Evolutionary conservation across 2,113 vertebrate genomes (phyloP).

Genomic region (Okapia johnstoni): DNA sequence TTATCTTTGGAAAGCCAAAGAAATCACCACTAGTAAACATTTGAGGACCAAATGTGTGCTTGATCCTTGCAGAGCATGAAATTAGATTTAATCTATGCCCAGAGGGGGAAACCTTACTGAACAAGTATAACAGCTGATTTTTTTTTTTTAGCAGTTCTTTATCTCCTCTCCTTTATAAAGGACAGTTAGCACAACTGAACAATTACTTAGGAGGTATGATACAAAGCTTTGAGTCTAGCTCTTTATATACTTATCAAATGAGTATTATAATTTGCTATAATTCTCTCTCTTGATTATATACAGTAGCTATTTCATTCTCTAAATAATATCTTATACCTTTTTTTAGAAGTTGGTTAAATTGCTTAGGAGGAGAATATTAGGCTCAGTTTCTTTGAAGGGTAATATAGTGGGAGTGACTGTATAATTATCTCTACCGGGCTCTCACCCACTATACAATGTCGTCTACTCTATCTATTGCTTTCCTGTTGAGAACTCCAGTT

Average conservation of each 20-base stretch:
- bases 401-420: conserved; percentile 78
- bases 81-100: conserved; percentile 13
- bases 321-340: conserved; percentile 77
- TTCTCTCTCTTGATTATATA: conserved; percentile 79
- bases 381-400: conserved; percentile 80
- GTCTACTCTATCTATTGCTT: conserved; percentile 63
- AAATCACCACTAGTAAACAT: not conserved
- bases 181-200: conserved; percentile 72
- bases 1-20: conserved; percentile 34
- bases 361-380: conserved; percentile 81
- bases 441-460: conserved; percentile 72
- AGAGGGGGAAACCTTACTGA: not conserved
- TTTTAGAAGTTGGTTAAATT: conserved; percentile 74
- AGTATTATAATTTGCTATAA: conserved; percentile 81
- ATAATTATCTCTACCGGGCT: conserved; percentile 79
- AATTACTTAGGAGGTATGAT: conserved; percentile 76
- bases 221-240: conserved; percentile 65
- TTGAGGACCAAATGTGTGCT: not conserved
- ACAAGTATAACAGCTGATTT: not conserved
- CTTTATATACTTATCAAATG: conserved; percentile 81
- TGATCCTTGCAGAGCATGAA: conserved; percentile 3
- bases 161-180: conserved; percentile 71
- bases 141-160: conserved; percentile 35
- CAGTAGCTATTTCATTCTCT: conserved; percentile 78
- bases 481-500: conserved; percentile 69